Conservation (phyloP, 2,797 vertebrate genomes). For the Typhlichthys subterraneus region DNA sequence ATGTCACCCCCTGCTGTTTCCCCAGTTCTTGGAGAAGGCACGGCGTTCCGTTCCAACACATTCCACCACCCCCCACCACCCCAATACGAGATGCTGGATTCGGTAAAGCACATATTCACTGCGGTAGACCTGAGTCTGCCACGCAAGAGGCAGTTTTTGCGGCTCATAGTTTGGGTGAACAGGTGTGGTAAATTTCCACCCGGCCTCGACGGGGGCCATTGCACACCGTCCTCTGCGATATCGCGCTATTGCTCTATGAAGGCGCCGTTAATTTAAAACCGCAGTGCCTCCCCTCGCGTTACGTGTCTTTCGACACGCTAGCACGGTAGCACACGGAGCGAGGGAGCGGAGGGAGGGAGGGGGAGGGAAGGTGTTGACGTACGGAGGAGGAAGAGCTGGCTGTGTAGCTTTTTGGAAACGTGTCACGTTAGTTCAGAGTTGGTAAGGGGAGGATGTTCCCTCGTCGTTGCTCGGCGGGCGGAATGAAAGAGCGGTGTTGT, state of each 20-base stretch:
- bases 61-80: not conserved
- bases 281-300: slow-evolving; percentile 2
- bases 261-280: slow-evolving; percentile 9
- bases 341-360: slow-evolving; percentile 13
- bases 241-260: not conserved
- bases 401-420: too few relatives aligned
- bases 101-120: slow-evolving; percentile 28
- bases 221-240: not conserved
- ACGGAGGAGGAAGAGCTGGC: slow-evolving; percentile 13
- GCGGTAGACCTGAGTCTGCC: not conserved
- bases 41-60: slow-evolving; percentile 38
- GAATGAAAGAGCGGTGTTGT: slow-evolving; percentile 57
- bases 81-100: slow-evolving; percentile 55
- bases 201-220: slow-evolving; percentile 24
- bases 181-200: slow-evolving; percentile 60
- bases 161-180: slow-evolving; percentile 51
- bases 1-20: slow-evolving; percentile 34
- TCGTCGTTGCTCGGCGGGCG: slow-evolving; percentile 8
- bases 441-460: slow-evolving; percentile 30
- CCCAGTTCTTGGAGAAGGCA: slow-evolving; percentile 59
- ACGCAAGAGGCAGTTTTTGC: slow-evolving; percentile 53
- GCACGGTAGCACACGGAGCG: slow-evolving; percentile 9
- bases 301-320: slow-evolving; percentile 3
- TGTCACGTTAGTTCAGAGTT: slow-evolving; percentile 9
- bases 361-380: not conserved